A percentile compares a stretch with the other conserved stretches of the same genome.
Conservation (phyloP, 2,888 invertebrate species). For the Mellilla xanthometata region DNA sequence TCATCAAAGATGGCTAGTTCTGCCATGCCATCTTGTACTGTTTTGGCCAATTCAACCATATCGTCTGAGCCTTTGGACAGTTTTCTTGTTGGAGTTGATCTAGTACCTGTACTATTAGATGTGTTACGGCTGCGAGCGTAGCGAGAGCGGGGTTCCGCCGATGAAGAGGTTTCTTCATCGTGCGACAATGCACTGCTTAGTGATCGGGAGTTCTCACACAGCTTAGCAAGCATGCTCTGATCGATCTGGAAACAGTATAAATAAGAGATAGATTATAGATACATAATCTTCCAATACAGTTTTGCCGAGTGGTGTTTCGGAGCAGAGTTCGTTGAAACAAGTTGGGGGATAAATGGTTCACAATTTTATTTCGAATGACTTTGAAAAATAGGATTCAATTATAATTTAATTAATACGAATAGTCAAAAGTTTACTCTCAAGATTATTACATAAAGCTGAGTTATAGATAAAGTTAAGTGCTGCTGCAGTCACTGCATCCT, state of each 20-base stretch:
- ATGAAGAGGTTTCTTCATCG: slow-evolving; percentile 67
- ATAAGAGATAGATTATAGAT: no score
- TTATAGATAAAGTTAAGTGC: no score
- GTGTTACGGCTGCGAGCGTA: slow-evolving; percentile 56
- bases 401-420: no score
- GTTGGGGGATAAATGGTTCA: no score
- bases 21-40: slow-evolving; percentile 81
- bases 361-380: no score
- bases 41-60: slow-evolving; percentile 76
- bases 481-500: no score
- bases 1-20: slow-evolving; percentile 67
- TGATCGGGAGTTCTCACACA: slow-evolving; percentile 66
- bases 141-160: slow-evolving; percentile 59
- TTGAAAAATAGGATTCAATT: no score
- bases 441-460: no score
- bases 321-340: no score
- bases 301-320: no score
- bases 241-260: slow-evolving; percentile 56
- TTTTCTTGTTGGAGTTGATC: slow-evolving; percentile 54
- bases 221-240: slow-evolving; percentile 56
- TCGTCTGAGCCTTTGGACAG: slow-evolving; percentile 64
- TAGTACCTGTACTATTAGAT: slow-evolving; percentile 54
- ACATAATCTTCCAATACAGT: no score
- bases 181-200: slow-evolving; percentile 66
- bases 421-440: no score